phyloP scores from a whole-genome alignment of 2,113 vertebrate species.

The Cervus canadensis region DNA sequence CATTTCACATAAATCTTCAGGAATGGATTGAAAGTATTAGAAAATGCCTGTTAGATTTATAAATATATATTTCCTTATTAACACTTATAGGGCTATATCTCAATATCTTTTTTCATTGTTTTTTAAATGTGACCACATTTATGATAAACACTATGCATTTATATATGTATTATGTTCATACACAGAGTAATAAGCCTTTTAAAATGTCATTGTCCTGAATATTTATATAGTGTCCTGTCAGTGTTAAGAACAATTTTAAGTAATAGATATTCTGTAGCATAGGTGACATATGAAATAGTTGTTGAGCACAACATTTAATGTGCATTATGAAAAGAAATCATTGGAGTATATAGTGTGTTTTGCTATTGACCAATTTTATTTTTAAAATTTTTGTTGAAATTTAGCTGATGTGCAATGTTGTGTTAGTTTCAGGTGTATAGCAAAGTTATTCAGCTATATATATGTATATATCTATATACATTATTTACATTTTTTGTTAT shows the following conservation, averaged over 20 bases:
- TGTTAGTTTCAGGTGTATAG: background rate
- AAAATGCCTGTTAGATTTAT: background rate
- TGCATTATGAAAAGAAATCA: conserved; percentile 46
- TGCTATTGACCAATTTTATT: conserved; percentile 41
- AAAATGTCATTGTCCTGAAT: conserved; percentile 62
- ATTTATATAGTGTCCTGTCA: conserved; percentile 64
- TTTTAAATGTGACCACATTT: background rate
- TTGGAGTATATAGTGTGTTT: conserved; percentile 39
- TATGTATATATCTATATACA: background rate
- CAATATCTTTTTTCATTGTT: background rate
- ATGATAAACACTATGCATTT: background rate
- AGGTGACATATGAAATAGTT: conserved; percentile 47
- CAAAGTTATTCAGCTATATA: background rate
- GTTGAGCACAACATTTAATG: conserved; percentile 68
- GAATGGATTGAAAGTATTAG: conserved; percentile 13
- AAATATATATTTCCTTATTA: background rate
- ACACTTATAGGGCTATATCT: background rate
- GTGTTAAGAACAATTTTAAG: conserved; percentile 65
- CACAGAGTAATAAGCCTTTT: conserved; percentile 67
- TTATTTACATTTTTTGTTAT: background rate
- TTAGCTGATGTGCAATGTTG: background rate
- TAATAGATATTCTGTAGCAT: conserved; percentile 68
- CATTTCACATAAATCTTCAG: background rate
- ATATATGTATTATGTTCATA: background rate
- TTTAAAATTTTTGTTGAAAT: background rate